Evolutionary conservation across 2,113 vertebrate species (phyloP), one percentile per base, ranked within the genome.

Genomic region (Brienomyrus brachyistius): DNA sequence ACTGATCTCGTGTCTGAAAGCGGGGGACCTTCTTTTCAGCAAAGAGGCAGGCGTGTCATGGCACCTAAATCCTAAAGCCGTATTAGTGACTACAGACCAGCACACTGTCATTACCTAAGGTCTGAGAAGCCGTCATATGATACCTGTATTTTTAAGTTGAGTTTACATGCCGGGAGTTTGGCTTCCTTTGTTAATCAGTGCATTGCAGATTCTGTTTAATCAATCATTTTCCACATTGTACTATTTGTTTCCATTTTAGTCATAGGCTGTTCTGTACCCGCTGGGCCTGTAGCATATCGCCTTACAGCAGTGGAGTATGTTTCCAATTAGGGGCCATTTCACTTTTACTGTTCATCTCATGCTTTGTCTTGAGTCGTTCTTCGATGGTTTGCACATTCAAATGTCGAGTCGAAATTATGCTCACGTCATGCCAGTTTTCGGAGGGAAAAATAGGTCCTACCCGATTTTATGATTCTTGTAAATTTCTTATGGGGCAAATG

Each of bases 1-100:
- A 94, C 91, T 89, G 35, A 17, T 15, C 45, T n/a, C 74, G 15
- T 43, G 82, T 47, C 45, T 48, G 82, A n/a, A 47, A 48, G 45
- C 13, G 77, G 40, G 43, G 31, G 43, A 17, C 19, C 13, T 40
- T 43, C 77, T 82, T 82, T 82, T 82, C 35, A 43, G 40, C 15
- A 82, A 45, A 10, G 19, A 17, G 77, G 5, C 43, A 45, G 40
- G 15, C 43, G 19, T 82, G 19, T 45, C 40, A 43, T 82, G 77
- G 15, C 40, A 43, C 19, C 40, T 21, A 35, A 82, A 82, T 45
- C 27, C 27, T 70, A 70, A 31, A 70, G 62, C 31, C 3, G n/a
- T 70, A 1, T 80, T 43, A 80, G 31, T 80, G 74, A 80, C 74
- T 80, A 19, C 35, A 43, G 31, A 80, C 17, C 31, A 43, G 35